Percentiles rank a stretch among this genome's conserved stretches.
These are phyloP conservation scores for Empidonax traillii DNA, from an alignment of 2,113 vertebrate species.

Conservation along the genomic window DNA sequence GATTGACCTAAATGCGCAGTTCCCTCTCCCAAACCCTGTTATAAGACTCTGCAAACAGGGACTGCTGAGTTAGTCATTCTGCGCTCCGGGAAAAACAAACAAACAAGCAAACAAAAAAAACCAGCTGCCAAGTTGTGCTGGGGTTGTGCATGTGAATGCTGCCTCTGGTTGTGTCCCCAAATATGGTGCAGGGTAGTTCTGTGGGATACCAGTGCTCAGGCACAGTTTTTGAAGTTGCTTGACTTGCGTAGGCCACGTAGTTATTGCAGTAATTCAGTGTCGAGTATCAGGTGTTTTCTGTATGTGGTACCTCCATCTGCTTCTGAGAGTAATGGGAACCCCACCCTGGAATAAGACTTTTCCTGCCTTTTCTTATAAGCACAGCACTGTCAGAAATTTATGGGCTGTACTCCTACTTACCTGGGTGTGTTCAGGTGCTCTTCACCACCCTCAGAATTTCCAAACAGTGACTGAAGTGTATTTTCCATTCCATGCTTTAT, in stretches of 20 bases:
- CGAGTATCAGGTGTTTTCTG: neutral
- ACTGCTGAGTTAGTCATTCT: neutral
- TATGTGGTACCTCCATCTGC: neutral
- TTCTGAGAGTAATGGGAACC: neutral
- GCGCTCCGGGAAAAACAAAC: neutral
- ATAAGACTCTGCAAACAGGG: neutral
- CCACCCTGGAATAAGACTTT: neutral
- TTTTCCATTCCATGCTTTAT: neutral
- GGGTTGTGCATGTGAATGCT: neutral
- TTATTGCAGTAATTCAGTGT: neutral
- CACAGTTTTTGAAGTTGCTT: neutral
- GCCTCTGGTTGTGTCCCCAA: accelerated
- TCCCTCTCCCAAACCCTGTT: neutral
- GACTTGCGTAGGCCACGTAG: neutral
- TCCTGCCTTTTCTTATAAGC: neutral
- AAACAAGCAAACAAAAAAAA: neutral
- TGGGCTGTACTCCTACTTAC: neutral
- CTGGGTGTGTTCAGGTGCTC: neutral
- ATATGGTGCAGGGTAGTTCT: accelerated
- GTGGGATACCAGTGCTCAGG: neutral
- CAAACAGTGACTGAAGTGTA: neutral
- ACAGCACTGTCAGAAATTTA: neutral
- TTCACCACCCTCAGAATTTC: neutral
- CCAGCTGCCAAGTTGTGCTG: neutral
- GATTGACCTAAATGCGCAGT: neutral